phyloP scores from a whole-genome alignment of 2,797 vertebrate species.

The Falco peregrinus region DNA sequence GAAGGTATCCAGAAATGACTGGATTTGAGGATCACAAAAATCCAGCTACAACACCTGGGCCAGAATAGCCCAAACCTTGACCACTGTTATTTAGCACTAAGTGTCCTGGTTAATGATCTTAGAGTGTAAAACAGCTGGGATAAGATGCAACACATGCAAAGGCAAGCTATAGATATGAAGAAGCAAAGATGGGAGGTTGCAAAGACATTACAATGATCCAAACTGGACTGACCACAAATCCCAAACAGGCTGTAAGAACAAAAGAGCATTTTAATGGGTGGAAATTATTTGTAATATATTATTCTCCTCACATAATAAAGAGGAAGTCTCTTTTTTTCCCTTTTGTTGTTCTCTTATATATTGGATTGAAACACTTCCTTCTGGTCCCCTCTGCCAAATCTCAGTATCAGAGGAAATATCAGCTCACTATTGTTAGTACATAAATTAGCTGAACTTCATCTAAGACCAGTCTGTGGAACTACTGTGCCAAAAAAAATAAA shows the following conservation, averaged over 20 bases:
- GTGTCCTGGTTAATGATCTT: not conserved
- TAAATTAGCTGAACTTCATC: conserved; percentile 54
- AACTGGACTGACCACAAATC: not conserved
- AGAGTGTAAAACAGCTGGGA: not conserved
- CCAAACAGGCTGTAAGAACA: conserved; percentile 4
- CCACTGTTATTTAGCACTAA: not conserved
- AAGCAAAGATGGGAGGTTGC: not conserved
- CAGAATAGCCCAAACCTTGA: not conserved
- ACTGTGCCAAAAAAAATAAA: not conserved
- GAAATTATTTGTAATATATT: conserved; percentile 55
- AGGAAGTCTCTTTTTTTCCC: conserved; percentile 27
- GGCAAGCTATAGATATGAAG: not conserved
- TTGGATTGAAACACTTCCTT: conserved; percentile 62
- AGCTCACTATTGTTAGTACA: conserved; percentile 54
- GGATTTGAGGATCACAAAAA: conserved; percentile 7
- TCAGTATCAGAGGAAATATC: conserved; percentile 60
- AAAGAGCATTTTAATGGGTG: conserved; percentile 43
- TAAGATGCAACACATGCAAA: not conserved
- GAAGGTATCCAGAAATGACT: not conserved
- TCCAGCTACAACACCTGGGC: not conserved
- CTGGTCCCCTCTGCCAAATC: conserved; percentile 53
- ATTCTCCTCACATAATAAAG: conserved; percentile 44
- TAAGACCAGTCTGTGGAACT: not conserved
- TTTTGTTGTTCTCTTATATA: conserved; percentile 40
- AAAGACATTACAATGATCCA: not conserved